Base-by-base conservation (phyloP, 1,140 invertebrate species). In the Onthophagus taurus region DNA sequence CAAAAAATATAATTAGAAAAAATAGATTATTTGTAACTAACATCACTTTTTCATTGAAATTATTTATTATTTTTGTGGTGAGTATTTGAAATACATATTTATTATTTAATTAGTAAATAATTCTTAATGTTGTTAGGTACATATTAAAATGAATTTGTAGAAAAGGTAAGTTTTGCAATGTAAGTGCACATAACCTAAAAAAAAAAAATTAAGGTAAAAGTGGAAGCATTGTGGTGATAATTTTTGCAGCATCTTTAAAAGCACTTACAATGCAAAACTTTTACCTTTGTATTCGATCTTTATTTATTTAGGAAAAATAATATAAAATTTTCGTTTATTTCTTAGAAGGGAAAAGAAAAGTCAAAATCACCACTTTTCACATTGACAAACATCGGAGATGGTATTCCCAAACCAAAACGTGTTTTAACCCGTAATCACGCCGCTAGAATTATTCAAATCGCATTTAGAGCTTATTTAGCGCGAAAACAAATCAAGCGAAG, bases 261-360 rank as follows among this genome's bases (percentile, higher is more conserved):
- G 49, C 60, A 63, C 65, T 67, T 64, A 64, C 63, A 63, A 57
- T 64, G 53, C 56, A 61, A 65, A 64, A 64, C 64, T 62, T 58
- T 61, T 63, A 60, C 59, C 61, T 64, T 64, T 17, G 11, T 14
- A 1, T 12, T 14, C 34, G 17, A 6, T 21, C 6, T 16, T 21
- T 20, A 36, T 19, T 36, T 19, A 11, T 20, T n/a, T 13, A 20
- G 19, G 9, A 9, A 36, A 20, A n/a, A 13, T 3, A 20, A 18
- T n/a, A 20, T 12, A 3, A 36, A 20, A 8, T 19, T 19, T 20
- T 36, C 34, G 0, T 16, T 20, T 9, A 9, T 17, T 20, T 3
- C 34, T 3, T 26, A 7, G 7, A 7, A n/a, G 7, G 7, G n/a
- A 26, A n/a, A n/a, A 7, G 24, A n/a, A 26, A 7, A 26, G 24